These are phyloP conservation scores for Arrhopalites spinosus DNA, from an alignment of 2,888 invertebrate species.

Conservation along the genomic window DNA sequence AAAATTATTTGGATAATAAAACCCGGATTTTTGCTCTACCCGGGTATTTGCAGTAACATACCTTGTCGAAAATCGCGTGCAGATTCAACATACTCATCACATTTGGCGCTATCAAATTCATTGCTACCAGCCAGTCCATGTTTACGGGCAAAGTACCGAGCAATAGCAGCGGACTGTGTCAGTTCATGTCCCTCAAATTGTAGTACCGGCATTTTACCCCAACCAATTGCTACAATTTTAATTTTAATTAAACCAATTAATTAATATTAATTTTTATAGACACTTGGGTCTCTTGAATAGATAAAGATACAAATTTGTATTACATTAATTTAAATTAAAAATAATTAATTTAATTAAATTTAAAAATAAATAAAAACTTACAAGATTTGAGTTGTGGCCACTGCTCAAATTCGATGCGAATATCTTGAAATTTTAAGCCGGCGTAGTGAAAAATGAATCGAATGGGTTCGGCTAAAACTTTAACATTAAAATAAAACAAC, in stretches of 20 bases:
- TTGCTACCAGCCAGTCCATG: slow-evolving; percentile 64
- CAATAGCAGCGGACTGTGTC: slow-evolving; percentile 66
- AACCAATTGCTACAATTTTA: slow-evolving; percentile 24
- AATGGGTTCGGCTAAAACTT: slow-evolving; percentile 38
- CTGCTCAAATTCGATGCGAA: slow-evolving; percentile 31
- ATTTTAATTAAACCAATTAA: not conserved
- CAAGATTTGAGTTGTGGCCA: slow-evolving; percentile 40
- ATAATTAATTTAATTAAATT: not conserved
- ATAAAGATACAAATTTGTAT: not conserved
- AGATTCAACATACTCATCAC: slow-evolving; percentile 65
- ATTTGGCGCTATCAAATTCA: slow-evolving; percentile 65
- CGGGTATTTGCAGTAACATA: slow-evolving; percentile 57
- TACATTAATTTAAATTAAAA: not conserved
- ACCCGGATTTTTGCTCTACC: no score
- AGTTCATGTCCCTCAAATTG: slow-evolving; percentile 65
- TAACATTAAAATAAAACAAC: slow-evolving; percentile 41
- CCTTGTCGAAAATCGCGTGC: slow-evolving; percentile 65
- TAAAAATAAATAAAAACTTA: slow-evolving; percentile 15
- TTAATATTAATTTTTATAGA: not conserved
- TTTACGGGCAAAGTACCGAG: slow-evolving; percentile 64
- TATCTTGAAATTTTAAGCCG: slow-evolving; percentile 41
- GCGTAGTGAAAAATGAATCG: slow-evolving; percentile 40
- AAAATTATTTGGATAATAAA: no score
- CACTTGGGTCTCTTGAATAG: no score
- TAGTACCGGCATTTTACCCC: slow-evolving; percentile 62